phyloP scores from a whole-genome alignment of 1,140 invertebrate species.

The Leguminivora glycinivorella region DNA sequence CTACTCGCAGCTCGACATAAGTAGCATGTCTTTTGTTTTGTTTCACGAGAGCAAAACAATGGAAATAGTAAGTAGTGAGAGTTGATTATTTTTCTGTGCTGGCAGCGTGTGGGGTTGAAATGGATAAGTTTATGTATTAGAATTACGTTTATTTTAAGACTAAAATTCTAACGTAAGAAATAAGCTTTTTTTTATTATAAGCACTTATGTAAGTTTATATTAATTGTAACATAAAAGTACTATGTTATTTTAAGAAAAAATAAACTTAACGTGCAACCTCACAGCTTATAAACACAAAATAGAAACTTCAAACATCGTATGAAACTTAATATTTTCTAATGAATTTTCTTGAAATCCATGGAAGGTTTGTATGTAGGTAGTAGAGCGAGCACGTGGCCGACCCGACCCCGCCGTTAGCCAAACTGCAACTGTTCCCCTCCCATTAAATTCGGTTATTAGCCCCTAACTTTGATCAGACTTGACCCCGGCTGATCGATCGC shows the following conservation, averaged over 20 bases:
- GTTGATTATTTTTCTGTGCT: neutral
- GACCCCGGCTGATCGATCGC: conserved; percentile 75
- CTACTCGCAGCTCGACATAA: neutral
- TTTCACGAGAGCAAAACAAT: conserved; percentile 7
- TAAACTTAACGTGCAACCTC: too few species aligned
- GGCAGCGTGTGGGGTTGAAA: neutral
- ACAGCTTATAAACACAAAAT: neutral
- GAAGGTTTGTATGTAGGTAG: neutral
- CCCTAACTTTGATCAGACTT: conserved; percentile 74
- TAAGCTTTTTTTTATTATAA: too few species aligned
- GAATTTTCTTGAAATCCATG: too few species aligned
- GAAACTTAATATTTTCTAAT: too few species aligned
- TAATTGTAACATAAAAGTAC: too few species aligned
- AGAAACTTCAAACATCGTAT: too few species aligned
- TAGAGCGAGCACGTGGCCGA: neutral
- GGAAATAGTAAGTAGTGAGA: neutral
- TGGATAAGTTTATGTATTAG: neutral
- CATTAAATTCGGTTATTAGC: conserved; percentile 77
- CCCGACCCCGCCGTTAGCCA: conserved; percentile 34
- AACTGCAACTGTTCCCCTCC: conserved; percentile 59
- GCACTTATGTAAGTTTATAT: too few species aligned
- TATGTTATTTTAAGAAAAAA: neutral
- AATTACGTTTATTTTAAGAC: too few species aligned
- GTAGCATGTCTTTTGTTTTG: conserved; percentile 33
- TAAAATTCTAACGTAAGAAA: too few species aligned